These are phyloP conservation scores for Silurus lanzhouensis DNA, from an alignment of 2,797 vertebrate species.

Conservation along the genomic window DNA sequence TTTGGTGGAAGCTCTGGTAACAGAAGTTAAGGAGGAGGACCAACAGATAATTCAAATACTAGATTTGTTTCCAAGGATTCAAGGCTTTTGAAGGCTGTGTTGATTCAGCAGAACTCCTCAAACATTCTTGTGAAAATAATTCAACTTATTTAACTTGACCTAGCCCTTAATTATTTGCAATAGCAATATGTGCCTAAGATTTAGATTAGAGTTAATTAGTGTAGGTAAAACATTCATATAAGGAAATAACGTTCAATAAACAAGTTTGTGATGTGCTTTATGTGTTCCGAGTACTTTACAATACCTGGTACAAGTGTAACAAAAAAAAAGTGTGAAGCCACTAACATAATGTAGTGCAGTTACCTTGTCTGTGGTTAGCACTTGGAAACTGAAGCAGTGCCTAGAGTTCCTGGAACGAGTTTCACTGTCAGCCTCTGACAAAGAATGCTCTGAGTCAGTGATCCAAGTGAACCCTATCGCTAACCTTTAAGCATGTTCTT, in stretches of 20 bases:
- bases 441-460: conserved; percentile 26
- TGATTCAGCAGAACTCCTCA: neutral
- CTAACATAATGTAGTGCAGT: neutral
- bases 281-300: conserved; percentile 25
- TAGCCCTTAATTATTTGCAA: neutral
- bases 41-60: neutral
- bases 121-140: neutral
- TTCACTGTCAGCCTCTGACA: conserved; percentile 23
- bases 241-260: neutral
- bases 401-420: conserved; percentile 38
- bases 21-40: neutral
- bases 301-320: conserved; percentile 7
- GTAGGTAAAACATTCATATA: neutral
- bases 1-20: neutral
- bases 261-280: neutral
- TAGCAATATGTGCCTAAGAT: neutral
- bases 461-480: conserved; percentile 10
- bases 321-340: conserved; percentile 17
- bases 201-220: neutral
- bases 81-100: neutral
- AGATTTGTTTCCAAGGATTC: neutral
- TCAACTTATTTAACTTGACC: neutral
- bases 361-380: conserved; percentile 24
- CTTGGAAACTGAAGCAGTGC: conserved; percentile 18
- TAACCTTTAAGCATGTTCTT: conserved; percentile 5